A percentile compares a stretch with the other conserved stretches of the same genome.
phyloP scores from a whole-genome alignment of 2,113 vertebrate species.

The Entosphenus tridentatus region DNA sequence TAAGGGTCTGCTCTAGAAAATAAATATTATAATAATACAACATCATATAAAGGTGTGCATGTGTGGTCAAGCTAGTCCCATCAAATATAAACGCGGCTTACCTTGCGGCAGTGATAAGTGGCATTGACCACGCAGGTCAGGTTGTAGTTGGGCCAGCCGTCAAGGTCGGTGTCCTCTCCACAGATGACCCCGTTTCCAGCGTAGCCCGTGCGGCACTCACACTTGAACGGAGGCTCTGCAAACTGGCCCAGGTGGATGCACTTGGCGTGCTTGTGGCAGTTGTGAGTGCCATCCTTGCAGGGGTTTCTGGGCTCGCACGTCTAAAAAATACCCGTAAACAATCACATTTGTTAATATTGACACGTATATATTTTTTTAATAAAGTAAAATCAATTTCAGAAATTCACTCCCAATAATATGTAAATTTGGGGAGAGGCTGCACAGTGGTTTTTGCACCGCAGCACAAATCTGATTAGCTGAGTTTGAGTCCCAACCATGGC shows the following conservation, averaged over 20 bases:
- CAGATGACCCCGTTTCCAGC: slow-evolving; percentile 80
- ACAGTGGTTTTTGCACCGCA: too few relatives aligned
- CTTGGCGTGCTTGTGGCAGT: slow-evolving; percentile 57
- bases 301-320: slow-evolving; percentile 83
- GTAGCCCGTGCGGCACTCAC: slow-evolving; percentile 74
- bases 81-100: slow-evolving; percentile 15
- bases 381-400: too few relatives aligned
- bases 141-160: slow-evolving; percentile 87
- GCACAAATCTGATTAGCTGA: too few relatives aligned
- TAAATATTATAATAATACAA: too few relatives aligned
- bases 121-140: slow-evolving; percentile 65
- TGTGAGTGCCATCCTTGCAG: slow-evolving; percentile 69
- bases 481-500: too few relatives aligned
- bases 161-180: slow-evolving; percentile 83
- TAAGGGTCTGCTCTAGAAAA: too few relatives aligned
- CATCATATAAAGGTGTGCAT: too few relatives aligned
- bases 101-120: slow-evolving; percentile 73
- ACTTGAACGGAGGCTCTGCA: slow-evolving; percentile 88
- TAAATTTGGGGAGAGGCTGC: too few relatives aligned
- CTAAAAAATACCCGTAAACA: slow-evolving; percentile 17
- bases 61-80: too few relatives aligned
- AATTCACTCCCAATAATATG: too few relatives aligned
- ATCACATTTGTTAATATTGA: too few relatives aligned
- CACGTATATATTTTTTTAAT: too few relatives aligned
- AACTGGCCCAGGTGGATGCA: slow-evolving; percentile 84